Base-by-base conservation (phyloP, 1,140 invertebrate species). In the Drosophila takahashii region DNA sequence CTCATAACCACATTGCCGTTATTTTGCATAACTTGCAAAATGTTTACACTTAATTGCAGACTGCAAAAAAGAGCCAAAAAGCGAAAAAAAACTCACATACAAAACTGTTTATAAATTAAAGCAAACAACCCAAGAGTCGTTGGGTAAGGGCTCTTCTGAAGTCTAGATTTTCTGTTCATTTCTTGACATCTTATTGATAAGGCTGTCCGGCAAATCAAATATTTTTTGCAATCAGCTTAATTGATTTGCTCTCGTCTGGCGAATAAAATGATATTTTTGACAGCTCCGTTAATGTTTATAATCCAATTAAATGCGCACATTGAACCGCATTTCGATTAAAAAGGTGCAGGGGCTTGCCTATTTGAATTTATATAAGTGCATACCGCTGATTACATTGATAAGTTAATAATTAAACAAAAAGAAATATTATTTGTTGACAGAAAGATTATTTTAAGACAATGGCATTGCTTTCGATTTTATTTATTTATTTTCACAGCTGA, bases 11-110 rank as follows among this genome's bases (percentile, higher is more conserved):
- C 56, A 54, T 45, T 56, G 75, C 65, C 48, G 76, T 78, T 65
- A 72, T 73, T 74, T 65, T 79, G 77, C 77, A 79, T 79, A 79
- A 74, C 60, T 66, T 64, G 76, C 60, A 50, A 58, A 79, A 64
- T 62, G 50, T 58, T 77, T 64, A 77, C 56, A 65, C 72, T 76
- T 79, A 64, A 79, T 79, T 71, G 72, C 53, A 83, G 59, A 53
- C 62, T 66, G 59, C 77, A 48, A 62, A 78, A 73, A 57, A 10
- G 37, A 51, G 57, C 44, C 44, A 66, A 39, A 58, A 37, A 27
- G 18, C 42, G 10, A 69, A 60, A 57, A 66, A 66, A 70, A 50
- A 34, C 16, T 3, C 16, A 18, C 39, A 41, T 22, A 62, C 62
- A 18, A 72, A 34, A 60, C 53, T 60, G 56, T 60, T 72, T 72